Base-by-base conservation (phyloP, 2,113 vertebrate genomes). In the Tychaedon coryphoeus region DNA sequence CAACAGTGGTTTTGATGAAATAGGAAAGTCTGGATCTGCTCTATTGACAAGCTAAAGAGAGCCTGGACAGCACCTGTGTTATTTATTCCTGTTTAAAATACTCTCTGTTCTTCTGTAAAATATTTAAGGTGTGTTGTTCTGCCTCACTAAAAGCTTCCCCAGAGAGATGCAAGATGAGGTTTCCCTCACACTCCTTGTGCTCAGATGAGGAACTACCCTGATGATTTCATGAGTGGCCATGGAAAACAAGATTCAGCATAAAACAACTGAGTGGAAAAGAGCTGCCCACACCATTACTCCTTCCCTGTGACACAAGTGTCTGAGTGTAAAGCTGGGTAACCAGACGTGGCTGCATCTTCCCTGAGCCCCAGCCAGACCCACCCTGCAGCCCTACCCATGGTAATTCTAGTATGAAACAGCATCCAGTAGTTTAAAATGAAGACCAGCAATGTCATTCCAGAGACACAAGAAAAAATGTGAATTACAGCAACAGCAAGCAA, bases 361-460 rank as follows among this genome's bases (percentile, higher is more conserved):
- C 81, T 8, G 6, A 57, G 40, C 19, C 12, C 15, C 61, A 87
- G 51, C 48, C 86, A 87, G 75, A 56, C 24, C 51, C 25, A 18
- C 22, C 40, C 33, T 50, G n/a, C 10, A 67, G 66, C 38, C 50
- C 58, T 15, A 31, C 66, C 43, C 5, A 0, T 9, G 10, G 36
- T 2, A 0, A 47, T 33, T 48, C 28, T 8, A 31, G 11, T 2
- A 69, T 3, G 11, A 56, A 79, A 64, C 2, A 57, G 7, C 1
- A 60, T 33, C 38, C 29, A 58, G 10, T 2, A 38, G 26, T 28
- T 66, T 18, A 73, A 93, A 94, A 53, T 14, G 2, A 92, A 57
- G 25, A 53, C 62, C 17, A 88, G 61, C 40, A 47, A 67, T 17
- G n/a, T 25, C 10, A 1, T 58, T 64, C 20, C 10, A 34, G 43